Base-by-base conservation (phyloP, 2,113 vertebrate species). In the Platanista minor region DNA sequence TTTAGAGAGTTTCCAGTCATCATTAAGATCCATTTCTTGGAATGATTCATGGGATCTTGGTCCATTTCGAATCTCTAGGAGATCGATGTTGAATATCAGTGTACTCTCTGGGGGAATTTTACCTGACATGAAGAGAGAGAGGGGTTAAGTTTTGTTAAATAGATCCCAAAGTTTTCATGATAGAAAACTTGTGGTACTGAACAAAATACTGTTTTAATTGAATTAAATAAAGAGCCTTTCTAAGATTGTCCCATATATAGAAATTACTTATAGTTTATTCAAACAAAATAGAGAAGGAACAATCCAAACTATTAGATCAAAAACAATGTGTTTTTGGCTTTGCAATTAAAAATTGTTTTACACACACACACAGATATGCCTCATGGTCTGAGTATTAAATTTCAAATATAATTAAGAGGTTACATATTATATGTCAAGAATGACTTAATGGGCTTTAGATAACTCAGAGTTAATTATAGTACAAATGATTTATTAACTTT, bases 21-120 rank as follows among this genome's bases (percentile, higher is more conserved):
- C 99, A 4, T 99, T 99, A 84, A 99, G 99, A 97, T 99, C 99
- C 99, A 99, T 99, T 95, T 99, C 99, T 98, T 99, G 99, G 97
- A 99, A 99, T 18, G 99, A 99, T 78, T 99, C 99, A 13, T 99
- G 99, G 39, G 99, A 99, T 84, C 99, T 98, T 11, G 99, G 99
- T 67, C 99, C 99, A 98, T 99, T 99, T 98, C 99, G 98, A 96
- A 99, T 99, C 97, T 99, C 99, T 67, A 99, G 97, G 94, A 99
- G 98, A 96, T 99, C 99, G 29, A 99, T 98, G 74, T 99, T 98
- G 98, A 99, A 99, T 97, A 99, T 99, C 97, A 99, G 5, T 0
- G 99, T 99, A 97, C 99, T 99, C 61, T 99, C 99, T 54, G 99
- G 99, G 62, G 99, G 99, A 87, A 99, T 99, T 99, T 99, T 99